phyloP scores from a whole-genome alignment of 2,797 vertebrate species.

The Melanotaenia nigrans region DNA sequence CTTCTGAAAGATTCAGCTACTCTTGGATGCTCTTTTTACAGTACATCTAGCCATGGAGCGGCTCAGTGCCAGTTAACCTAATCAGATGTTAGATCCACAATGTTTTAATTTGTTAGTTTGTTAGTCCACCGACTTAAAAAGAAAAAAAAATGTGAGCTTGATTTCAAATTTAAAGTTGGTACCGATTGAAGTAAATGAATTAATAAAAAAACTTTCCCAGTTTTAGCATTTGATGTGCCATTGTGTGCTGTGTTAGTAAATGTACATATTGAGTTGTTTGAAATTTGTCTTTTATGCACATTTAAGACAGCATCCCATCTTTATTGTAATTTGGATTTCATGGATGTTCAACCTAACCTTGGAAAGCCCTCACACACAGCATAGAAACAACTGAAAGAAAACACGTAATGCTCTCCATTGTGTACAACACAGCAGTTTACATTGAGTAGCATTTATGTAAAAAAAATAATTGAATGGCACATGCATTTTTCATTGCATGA shows the following conservation, averaged over 20 bases:
- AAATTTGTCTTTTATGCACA: not conserved
- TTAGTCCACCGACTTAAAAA: not conserved
- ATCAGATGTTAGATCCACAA: not conserved
- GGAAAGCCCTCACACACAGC: slow-evolving; percentile 20
- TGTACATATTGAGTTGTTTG: not conserved
- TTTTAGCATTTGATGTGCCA: not conserved
- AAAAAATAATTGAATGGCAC: slow-evolving; percentile 26
- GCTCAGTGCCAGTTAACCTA: not conserved
- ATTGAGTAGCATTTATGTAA: slow-evolving; percentile 51
- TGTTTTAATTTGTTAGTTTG: not conserved
- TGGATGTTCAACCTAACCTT: slow-evolving; percentile 45
- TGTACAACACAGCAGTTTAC: slow-evolving; percentile 19
- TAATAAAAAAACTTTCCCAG: not conserved
- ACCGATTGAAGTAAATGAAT: too few species aligned
- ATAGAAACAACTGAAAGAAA: slow-evolving; percentile 24
- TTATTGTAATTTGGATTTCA: not conserved
- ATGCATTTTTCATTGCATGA: slow-evolving; percentile 25
- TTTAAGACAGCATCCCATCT: not conserved
- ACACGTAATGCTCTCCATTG: slow-evolving; percentile 43
- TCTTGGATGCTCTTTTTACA: not conserved
- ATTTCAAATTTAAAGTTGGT: not conserved
- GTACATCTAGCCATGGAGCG: not conserved
- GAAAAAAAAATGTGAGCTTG: too few species aligned
- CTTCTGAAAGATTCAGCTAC: not conserved
- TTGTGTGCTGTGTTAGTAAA: not conserved